Conservation (phyloP, 2,113 vertebrate genomes). For the Oncorhynchus keta region DNA sequence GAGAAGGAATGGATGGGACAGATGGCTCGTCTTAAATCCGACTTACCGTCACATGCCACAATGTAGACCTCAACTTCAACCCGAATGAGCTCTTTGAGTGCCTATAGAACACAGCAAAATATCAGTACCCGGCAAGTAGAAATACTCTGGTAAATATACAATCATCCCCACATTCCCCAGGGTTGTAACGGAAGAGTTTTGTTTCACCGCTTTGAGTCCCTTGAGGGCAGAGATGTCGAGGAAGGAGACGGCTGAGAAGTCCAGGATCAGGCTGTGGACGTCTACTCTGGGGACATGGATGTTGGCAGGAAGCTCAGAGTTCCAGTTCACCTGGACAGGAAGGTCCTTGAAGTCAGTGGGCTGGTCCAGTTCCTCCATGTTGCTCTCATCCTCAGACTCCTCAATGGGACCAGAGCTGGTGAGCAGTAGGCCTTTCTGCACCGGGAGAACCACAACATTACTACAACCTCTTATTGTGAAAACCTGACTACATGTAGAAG, state of each 20-base stretch:
- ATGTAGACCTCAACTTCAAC: constrained; percentile 90
- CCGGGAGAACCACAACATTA: constrained; percentile 10
- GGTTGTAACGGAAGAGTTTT: neutral
- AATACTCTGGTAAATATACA: constrained; percentile 18
- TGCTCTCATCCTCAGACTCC: constrained; percentile 81
- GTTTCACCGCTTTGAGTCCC: constrained; percentile 82
- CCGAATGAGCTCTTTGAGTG: constrained; percentile 86
- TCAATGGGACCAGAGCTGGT: constrained; percentile 49
- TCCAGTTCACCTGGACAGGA: constrained; percentile 85
- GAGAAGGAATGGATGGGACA: constrained; percentile 44
- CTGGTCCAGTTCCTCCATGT: constrained; percentile 83
- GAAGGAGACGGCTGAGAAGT: constrained; percentile 93
- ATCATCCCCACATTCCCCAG: constrained; percentile 60
- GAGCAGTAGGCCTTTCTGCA: constrained; percentile 81
- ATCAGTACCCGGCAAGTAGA: neutral
- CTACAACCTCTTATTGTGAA: neutral
- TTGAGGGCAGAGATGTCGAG: constrained; percentile 91
- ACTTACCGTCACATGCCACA: constrained; percentile 85
- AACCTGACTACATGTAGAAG: constrained; percentile 34
- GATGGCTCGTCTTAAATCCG: constrained; percentile 26
- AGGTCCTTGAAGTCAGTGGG: constrained; percentile 78
- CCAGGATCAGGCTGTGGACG: constrained; percentile 88
- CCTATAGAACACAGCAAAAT: constrained; percentile 62
- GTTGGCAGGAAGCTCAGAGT: constrained; percentile 74
- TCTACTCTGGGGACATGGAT: constrained; percentile 79